A percentile compares a stretch with the other conserved stretches of the same genome.
Conservation (phyloP, 2,888 invertebrate species). For the Andrena bicolor region DNA sequence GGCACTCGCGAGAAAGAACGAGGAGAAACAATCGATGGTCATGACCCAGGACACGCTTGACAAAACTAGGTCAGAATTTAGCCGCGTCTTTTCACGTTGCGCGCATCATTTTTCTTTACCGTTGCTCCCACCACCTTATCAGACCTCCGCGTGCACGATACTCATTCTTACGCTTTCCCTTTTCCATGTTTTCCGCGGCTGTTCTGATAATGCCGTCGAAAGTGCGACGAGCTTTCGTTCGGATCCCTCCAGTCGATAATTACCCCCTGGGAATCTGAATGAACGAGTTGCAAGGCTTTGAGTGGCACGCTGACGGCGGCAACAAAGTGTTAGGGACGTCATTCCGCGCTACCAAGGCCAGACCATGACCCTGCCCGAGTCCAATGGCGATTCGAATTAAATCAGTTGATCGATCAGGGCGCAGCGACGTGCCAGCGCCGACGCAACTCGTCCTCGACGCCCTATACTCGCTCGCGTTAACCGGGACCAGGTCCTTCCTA, state of each 20-base stretch:
- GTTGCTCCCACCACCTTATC: conserved; percentile 46
- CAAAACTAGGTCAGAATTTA: conserved; percentile 72
- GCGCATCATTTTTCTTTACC: conserved; percentile 63
- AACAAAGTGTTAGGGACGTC: conserved; percentile 44
- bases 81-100: conserved; percentile 62
- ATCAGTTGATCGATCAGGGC: conserved; percentile 70
- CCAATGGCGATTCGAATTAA: conserved; percentile 64
- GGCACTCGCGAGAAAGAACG: conserved; percentile 28
- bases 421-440: conserved; percentile 61
- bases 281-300: background rate
- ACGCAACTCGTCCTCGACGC: conserved; percentile 60
- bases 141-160: background rate
- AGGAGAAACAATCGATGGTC: conserved; percentile 73
- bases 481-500: conserved; percentile 35
- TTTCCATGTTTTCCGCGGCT: no score
- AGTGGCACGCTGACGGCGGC: background rate
- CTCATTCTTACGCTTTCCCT: background rate
- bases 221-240: no score
- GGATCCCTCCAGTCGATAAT: no score
- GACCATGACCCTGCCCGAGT: conserved; percentile 67
- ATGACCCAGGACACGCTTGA: conserved; percentile 72
- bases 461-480: background rate
- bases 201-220: no score
- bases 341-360: conserved; percentile 62
- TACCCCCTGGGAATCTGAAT: no score